Evolutionary conservation across 2,113 vertebrate species (phyloP), one percentile per base, ranked within the genome.

Genomic region (Pica pica): DNA sequence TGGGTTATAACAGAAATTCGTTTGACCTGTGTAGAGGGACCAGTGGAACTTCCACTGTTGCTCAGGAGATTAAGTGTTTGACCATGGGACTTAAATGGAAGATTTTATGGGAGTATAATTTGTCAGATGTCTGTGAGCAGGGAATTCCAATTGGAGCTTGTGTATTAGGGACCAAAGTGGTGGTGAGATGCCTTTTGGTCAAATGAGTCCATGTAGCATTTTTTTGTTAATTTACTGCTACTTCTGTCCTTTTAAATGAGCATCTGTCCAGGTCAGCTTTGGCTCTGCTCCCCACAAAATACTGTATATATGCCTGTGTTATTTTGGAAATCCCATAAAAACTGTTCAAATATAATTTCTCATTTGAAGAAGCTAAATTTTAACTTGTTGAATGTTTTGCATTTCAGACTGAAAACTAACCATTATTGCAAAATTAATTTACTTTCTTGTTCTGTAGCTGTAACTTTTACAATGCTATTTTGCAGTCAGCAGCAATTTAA

Each of bases 401-500:
- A 8, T 92, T 95, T 82, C 50, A 77, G 39, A 69, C 20, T 68
- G 41, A 77, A 75, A 90, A 53, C 2, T 46, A 44, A 30, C 68
- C 4, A 30, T 63, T 55, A 60, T 49, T 70, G 19, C 17, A 5
- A 77, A 85, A 87, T 84, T 5, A 93, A 71, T 88, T 88, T 86
- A 41, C 76, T 64, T 91, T 16, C 15, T 92, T 64, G 4, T 79
- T 93, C 74, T 39, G 41, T 69, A 80, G 67, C 63, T 84, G 31
- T 84, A 81, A 64, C 41, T 94, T 79, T 55, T 69, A 74, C 30
- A 79, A 28, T 79, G 21, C 13, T 85, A 8, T 90, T 85, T 80
- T 90, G 80, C 52, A 69, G 56, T 93, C 59, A 60, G 53, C 67
- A 89, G n/a, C 69, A 90, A 67, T 93, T 97, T 86, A 61, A 47